Evolutionary conservation across 2,888 invertebrate genomes (phyloP).

Genomic region (Drosophila mayaguana): DNA sequence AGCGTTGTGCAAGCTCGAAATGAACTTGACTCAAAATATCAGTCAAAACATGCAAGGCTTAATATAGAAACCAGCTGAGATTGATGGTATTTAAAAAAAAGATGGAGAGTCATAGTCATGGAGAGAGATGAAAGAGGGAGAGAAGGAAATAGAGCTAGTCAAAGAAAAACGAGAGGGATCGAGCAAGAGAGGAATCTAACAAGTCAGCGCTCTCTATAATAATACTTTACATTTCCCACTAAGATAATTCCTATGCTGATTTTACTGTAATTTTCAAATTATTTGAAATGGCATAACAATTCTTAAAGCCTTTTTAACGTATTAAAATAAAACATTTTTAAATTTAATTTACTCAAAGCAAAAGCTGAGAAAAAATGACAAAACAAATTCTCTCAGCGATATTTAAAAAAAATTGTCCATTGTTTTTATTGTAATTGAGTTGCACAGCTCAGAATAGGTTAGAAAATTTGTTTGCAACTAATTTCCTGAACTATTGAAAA

Average conservation of each 20-base stretch:
- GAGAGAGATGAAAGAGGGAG: not conserved
- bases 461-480: conserved; percentile 60
- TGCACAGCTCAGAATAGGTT: conserved; percentile 5
- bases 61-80: not conserved
- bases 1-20: conserved; percentile 27
- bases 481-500: conserved; percentile 53
- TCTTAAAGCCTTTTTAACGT: not conserved
- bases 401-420: conserved; percentile 13
- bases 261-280: too few relatives aligned
- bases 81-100: not conserved
- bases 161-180: not conserved
- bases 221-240: too few relatives aligned
- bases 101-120: not conserved
- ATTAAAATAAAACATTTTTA: not conserved
- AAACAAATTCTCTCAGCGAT: not conserved
- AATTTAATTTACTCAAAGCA: not conserved
- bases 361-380: not conserved
- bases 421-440: conserved; percentile 15
- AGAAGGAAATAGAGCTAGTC: not conserved
- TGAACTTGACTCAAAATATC: conserved; percentile 31
- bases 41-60: conserved; percentile 10
- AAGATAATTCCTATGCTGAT: too few relatives aligned
- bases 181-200: too few relatives aligned
- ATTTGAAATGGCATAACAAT: too few relatives aligned
- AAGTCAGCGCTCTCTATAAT: too few relatives aligned